Evolutionary conservation across 1,140 invertebrate genomes (phyloP), one percentile per base, ranked within the genome.

Genomic region (Pachyrhynchus sulphureomaculatus): DNA sequence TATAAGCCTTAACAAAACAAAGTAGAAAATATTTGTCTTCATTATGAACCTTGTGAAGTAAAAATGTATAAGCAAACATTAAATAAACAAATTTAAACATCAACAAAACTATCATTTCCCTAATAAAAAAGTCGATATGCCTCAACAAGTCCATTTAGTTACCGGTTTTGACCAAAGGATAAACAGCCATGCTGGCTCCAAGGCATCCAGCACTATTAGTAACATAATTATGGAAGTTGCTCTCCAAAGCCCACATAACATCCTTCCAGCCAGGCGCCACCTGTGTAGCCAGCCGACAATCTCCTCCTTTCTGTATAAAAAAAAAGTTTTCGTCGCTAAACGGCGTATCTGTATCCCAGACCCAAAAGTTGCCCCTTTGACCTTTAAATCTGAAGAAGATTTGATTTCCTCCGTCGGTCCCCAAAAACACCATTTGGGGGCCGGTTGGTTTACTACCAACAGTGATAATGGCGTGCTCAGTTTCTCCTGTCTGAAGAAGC

Each of bases 151-250:
- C n/a, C 29, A 56, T 20, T 34, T 64, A 72, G 63, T 74, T 68
- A 55, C 67, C 67, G 17, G 69, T 70, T 55, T 74, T 76, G 64
- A 74, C 68, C 33, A 76, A 45, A 29, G 75, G 75, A 66, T 76
- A 72, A 0, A 76, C 63, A 58, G 64, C 64, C 47, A 76, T 71
- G 9, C 64, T 74, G 33, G 69, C 15, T 80, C 83, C 66, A 78
- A 72, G 74, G 68, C 83, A 83, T 23, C 84, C 83, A 29, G 81
- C 80, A 13, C 76, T 78, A 58, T 82, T 79, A 4, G 78, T 70
- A 26, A 87, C 79, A 64, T 80, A 87, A 72, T 86, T 84, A 13
- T 81, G 82, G 72, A 86, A 84, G 64, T 87, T 86, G 62, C 81
- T 84, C 66, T 87, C 84, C 58, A 87, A 70, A 1, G 80, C 78